Percentiles rank a stretch among this genome's conserved stretches.
phyloP scores from a whole-genome alignment of 2,797 vertebrate species.

The Liasis olivaceus region DNA sequence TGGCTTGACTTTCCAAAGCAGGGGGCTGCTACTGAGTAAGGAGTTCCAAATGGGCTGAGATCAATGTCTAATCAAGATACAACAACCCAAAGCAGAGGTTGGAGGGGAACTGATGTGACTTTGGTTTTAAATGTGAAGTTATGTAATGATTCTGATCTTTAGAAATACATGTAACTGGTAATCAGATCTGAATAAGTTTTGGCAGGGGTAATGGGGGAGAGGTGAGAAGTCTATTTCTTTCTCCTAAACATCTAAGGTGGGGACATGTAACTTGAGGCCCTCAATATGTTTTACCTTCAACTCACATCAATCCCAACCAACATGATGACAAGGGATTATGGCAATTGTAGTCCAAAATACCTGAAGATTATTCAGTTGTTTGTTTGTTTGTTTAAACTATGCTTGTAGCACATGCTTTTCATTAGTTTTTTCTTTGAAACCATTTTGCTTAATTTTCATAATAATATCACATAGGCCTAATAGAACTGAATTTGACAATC shows the following conservation, averaged over 20 bases:
- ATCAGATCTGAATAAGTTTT: not conserved
- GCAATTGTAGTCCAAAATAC: not conserved
- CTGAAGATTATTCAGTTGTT: not conserved
- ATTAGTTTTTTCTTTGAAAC: not conserved
- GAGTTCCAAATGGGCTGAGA: not conserved
- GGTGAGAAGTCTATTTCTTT: not conserved
- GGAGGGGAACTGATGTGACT: not conserved
- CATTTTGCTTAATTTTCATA: not conserved
- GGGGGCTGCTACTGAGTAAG: too few relatives aligned
- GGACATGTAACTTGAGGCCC: not conserved
- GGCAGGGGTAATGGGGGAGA: not conserved
- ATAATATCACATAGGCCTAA: not conserved
- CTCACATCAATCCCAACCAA: not conserved
- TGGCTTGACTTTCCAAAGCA: not conserved
- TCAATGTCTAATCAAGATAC: not conserved
- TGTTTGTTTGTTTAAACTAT: not conserved
- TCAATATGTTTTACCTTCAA: not conserved
- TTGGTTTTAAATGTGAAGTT: not conserved
- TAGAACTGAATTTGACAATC: not conserved
- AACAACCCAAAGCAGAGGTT: not conserved
- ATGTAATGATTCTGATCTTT: not conserved
- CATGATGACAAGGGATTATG: not conserved
- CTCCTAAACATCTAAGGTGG: not conserved
- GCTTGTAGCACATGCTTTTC: not conserved
- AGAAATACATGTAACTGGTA: not conserved